Base-by-base conservation (phyloP, 2,113 vertebrate genomes). In the Sus scrofa region DNA sequence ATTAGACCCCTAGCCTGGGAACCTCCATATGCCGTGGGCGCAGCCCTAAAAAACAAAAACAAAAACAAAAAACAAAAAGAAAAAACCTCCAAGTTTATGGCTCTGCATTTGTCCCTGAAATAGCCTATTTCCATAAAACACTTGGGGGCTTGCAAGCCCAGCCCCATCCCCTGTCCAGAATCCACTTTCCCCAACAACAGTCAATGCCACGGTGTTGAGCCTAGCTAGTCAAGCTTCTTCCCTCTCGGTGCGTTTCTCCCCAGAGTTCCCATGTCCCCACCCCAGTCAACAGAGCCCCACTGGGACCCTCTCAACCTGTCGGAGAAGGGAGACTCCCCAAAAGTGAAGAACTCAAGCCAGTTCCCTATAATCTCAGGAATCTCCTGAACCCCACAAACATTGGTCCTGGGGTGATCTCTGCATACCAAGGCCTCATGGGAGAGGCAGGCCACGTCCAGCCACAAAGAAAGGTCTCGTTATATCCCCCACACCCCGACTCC, bases 61-160 rank as follows among this genome's bases (percentile, higher is more conserved):
- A 82, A 83, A 89, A 86, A n/a, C n/a, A n/a, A n/a, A n/a, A n/a
- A n/a, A n/a, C n/a, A n/a, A n/a, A n/a, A n/a, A n/a, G n/a, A n/a
- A n/a, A n/a, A n/a, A n/a, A n/a, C n/a, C n/a, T n/a, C n/a, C n/a
- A n/a, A n/a, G 22, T 56, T 6, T 14, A 8, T n/a, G 12, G 3
- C 24, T 70, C 19, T 54, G 27, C 30, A 67, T 15, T 79, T 86
- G 56, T 20, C 32, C 78, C 74, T 60, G 19, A 70, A 90, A 86
- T 30, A 78, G 75, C 63, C 81, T 92, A 50, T 93, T 97, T 95
- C 70, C 63, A 87, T 62, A 91, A 62, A 70, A 95, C 9, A 30
- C 83, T 63, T 63, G 58, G 78, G 60, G 60, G n/a, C 27, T 82
- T 65, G 30, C 39, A 63, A 82, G 52, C 44, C 65, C 68, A 63